Evolutionary conservation across 1,140 invertebrate species (phyloP).

Genomic region (Lysiphlebus fabarum): DNA sequence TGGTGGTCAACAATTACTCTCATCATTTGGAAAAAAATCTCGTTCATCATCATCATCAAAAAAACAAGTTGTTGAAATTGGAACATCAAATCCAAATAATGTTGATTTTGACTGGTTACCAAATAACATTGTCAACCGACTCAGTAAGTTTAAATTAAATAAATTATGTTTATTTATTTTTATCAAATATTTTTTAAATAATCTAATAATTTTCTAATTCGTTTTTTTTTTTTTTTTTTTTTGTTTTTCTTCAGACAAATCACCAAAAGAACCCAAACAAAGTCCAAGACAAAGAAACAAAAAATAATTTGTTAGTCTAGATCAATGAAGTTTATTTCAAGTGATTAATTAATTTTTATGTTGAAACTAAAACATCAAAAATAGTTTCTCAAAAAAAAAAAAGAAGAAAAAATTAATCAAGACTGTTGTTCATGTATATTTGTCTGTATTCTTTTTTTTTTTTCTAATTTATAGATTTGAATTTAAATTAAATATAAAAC

Average conservation of each 20-base stretch:
- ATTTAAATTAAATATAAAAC: too few species aligned
- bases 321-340: conserved; percentile 46
- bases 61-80: conserved; percentile 68
- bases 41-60: conserved; percentile 58
- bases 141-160: conserved; percentile 78
- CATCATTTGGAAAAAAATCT: conserved; percentile 68
- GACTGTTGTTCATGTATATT: too few species aligned
- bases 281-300: conserved; percentile 72
- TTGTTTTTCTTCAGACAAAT: conserved; percentile 60
- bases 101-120: conserved; percentile 99
- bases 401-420: too few species aligned
- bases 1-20: conserved; percentile 84
- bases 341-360: too few species aligned
- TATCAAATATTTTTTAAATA: conserved; percentile 10
- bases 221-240: conserved; percentile 9
- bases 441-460: too few species aligned
- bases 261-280: conserved; percentile 59
- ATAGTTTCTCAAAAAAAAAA: too few species aligned
- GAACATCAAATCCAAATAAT: conserved; percentile 83
- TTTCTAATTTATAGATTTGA: too few species aligned
- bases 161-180: conserved; percentile 17
- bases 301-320: conserved; percentile 66
- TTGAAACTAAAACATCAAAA: too few species aligned
- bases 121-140: conserved; percentile 77
- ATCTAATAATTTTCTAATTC: conserved; percentile 10